A percentile compares a stretch with the other conserved stretches of the same genome.
Conservation (phyloP, 2,113 vertebrate species). For the Brachionichthys hirsutus region DNA sequence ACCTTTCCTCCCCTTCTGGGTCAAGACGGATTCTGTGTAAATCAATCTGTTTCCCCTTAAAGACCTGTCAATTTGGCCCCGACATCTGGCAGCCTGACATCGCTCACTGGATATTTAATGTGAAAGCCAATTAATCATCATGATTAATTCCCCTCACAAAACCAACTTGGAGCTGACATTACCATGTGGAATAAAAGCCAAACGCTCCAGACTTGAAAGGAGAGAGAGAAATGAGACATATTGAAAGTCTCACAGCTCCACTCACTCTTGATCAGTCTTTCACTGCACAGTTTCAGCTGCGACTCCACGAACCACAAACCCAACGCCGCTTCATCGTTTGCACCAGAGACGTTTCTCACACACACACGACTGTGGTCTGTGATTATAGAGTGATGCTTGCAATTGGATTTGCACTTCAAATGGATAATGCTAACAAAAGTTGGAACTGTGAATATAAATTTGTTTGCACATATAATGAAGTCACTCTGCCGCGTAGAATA, state of each 20-base stretch:
- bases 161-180: slow-evolving; percentile 76
- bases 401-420: slow-evolving; percentile 53
- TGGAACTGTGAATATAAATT: slow-evolving; percentile 56
- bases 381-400: slow-evolving; percentile 32
- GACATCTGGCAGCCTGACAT: slow-evolving; percentile 79
- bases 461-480: slow-evolving; percentile 46
- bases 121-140: slow-evolving; percentile 83
- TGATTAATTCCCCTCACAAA: slow-evolving; percentile 83
- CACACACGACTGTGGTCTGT: not conserved
- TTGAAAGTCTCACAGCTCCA: slow-evolving; percentile 39
- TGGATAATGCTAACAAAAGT: slow-evolving; percentile 45
- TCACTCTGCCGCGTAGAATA: slow-evolving; percentile 14
- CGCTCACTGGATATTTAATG: slow-evolving; percentile 80
- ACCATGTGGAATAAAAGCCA: slow-evolving; percentile 54
- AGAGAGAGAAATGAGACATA: slow-evolving; percentile 29
- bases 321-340: slow-evolving; percentile 5
- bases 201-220: slow-evolving; percentile 45
- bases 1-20: slow-evolving; percentile 74
- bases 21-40: slow-evolving; percentile 78
- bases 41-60: slow-evolving; percentile 83
- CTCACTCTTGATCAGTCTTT: slow-evolving; percentile 48
- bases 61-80: slow-evolving; percentile 80
- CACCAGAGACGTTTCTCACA: slow-evolving; percentile 14
- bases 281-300: slow-evolving; percentile 49
- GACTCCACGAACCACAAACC: slow-evolving; percentile 24